Evolutionary conservation across 2,888 invertebrate species (phyloP).

Genomic region (Hemicrepidius hirtus): DNA sequence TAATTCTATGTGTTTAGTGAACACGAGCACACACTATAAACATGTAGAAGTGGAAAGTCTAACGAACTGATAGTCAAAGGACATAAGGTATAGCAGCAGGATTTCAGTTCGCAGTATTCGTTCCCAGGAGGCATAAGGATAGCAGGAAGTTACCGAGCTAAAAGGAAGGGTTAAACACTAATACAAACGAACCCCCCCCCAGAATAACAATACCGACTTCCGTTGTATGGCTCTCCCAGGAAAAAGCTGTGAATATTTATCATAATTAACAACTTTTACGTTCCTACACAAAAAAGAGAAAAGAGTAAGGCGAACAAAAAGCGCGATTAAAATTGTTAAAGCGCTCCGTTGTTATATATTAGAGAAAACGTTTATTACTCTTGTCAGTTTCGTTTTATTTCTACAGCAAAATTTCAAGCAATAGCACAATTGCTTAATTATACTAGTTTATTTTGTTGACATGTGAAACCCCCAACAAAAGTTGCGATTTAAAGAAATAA

Average conservation of each 20-base stretch:
- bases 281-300: slow-evolving; percentile 68
- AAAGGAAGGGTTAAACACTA: slow-evolving; percentile 73
- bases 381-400: slow-evolving; percentile 42
- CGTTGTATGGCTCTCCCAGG: slow-evolving; percentile 72
- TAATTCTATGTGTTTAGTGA: slow-evolving; percentile 38
- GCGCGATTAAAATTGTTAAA: slow-evolving; percentile 68
- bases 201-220: slow-evolving; percentile 72
- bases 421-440: slow-evolving; percentile 9
- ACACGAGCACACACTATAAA: slow-evolving; percentile 34
- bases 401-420: slow-evolving; percentile 27
- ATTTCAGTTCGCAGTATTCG: slow-evolving; percentile 68
- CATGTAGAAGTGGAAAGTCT: slow-evolving; percentile 51
- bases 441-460: no score
- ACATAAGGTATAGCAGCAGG: slow-evolving; percentile 64
- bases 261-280: slow-evolving; percentile 73
- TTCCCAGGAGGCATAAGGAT: slow-evolving; percentile 70
- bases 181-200: slow-evolving; percentile 71
- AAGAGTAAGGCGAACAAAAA: slow-evolving; percentile 68
- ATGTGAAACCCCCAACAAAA: no score
- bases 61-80: slow-evolving; percentile 61
- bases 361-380: slow-evolving; percentile 50
- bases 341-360: slow-evolving; percentile 59
- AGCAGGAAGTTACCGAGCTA: slow-evolving; percentile 71
- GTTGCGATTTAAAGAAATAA: neutral
- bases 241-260: slow-evolving; percentile 73